Conservation (phyloP, 2,888 invertebrate genomes). For the Lithophane ornitopus region DNA sequence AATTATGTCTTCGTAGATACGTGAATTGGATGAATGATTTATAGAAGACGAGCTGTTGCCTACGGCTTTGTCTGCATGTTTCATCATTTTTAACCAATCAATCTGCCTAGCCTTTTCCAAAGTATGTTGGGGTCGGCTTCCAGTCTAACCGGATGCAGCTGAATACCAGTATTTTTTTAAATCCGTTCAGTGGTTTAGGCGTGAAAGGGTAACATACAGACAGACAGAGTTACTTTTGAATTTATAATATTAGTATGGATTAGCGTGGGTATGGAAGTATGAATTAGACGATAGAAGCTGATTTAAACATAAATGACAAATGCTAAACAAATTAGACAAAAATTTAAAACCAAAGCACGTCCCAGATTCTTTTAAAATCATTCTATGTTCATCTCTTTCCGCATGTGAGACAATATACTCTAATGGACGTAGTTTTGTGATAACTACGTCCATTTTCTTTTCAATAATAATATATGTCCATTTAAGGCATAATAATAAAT, state of each 20-base stretch:
- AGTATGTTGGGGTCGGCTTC: too few species aligned
- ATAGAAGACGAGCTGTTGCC: not conserved
- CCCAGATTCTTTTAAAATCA: not conserved
- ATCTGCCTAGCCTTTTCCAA: too few species aligned
- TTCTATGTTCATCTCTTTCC: too few species aligned
- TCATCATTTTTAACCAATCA: too few species aligned
- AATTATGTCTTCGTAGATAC: constrained; percentile 16
- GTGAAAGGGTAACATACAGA: too few species aligned
- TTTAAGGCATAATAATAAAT: not conserved
- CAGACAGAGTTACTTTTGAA: too few species aligned
- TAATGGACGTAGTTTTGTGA: constrained; percentile 10
- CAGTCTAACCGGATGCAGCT: too few species aligned
- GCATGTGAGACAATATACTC: not conserved
- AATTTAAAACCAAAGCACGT: not conserved
- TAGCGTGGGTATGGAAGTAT: too few species aligned
- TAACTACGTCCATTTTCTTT: constrained; percentile 21
- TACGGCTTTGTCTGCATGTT: not conserved
- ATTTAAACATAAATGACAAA: not conserved
- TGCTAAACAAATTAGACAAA: not conserved
- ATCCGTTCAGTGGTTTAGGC: too few species aligned
- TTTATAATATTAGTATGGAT: too few species aligned
- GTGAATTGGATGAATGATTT: constrained; percentile 34
- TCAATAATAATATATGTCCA: not conserved
- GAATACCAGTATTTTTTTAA: too few species aligned
- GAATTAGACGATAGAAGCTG: too few species aligned